Evolutionary conservation across 2,797 vertebrate species (phyloP), one percentile per base, ranked within the genome.

Genomic region (Megaceryle alcyon): DNA sequence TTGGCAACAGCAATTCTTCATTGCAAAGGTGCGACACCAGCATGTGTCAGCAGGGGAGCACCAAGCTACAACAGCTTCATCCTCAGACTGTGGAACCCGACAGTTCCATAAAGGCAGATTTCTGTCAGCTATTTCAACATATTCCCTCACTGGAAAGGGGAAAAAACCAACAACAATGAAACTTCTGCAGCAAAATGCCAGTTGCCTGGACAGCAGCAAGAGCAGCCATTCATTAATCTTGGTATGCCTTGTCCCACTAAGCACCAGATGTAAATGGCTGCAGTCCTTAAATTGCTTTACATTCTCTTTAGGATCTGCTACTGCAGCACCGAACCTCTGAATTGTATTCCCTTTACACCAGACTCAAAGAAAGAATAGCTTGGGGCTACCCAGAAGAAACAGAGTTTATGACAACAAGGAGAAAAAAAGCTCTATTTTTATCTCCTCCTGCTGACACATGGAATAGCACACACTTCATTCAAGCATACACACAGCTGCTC

Each of bases 361-460:
- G 41, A 65, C 43, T 43, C 23, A 46, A 85, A 81, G 68, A 86
- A 59, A 44, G 68, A 92, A 68, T 46, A 69, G 86, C 79, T 86
- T 22, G 69, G 78, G 70, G 85, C 31, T 71, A 77, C 70, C 60
- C 82, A 79, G 44, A 1, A 31, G 80, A 92, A 93, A 83, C 66
- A 94, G 1, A 86, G 76, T 13, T n/a, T 48, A 25, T 14, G 60
- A 93, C 64, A 95, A 83, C 60, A 78, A 63, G 53, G 77, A 83
- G 90, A 6, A 60, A 10, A 60, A 9, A 91, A 84, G 39, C 70
- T 94, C 94, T 96, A 91, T 95, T 96, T 97, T 33, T 95, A 88
- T 90, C 82, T 56, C 73, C 14, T 93, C 44, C 86, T 92, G 79
- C 90, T 96, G 96, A 90, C 90, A 94, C 88, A 77, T 5, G 75